Percentiles rank a stretch among this genome's conserved stretches.
phyloP scores from a whole-genome alignment of 2,888 invertebrate species.

The Onchidella celtica region DNA sequence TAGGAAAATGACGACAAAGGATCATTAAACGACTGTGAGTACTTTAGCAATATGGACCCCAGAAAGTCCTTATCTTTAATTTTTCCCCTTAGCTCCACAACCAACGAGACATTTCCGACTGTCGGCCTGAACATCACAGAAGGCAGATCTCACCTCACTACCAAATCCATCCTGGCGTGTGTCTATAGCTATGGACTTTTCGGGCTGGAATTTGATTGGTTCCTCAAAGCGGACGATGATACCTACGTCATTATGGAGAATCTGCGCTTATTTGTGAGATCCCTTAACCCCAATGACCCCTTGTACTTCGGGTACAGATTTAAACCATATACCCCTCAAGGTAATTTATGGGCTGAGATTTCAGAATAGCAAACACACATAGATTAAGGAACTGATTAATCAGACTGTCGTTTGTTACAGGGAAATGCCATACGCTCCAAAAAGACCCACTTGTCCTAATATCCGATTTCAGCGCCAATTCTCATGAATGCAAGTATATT shows the following conservation, averaged over 20 bases:
- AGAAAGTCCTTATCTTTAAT: too few relatives aligned
- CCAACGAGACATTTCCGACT: not conserved
- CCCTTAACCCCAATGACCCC: not conserved
- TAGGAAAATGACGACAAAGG: too few relatives aligned
- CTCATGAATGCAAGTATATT: too few relatives aligned
- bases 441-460: too few relatives aligned
- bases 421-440: too few relatives aligned
- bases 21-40: too few relatives aligned
- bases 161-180: not conserved
- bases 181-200: not conserved
- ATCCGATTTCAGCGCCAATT: too few relatives aligned
- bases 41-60: too few relatives aligned
- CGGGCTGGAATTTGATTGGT: not conserved
- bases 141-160: not conserved
- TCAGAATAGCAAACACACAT: too few relatives aligned
- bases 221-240: not conserved
- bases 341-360: too few relatives aligned
- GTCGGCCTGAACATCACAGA: not conserved
- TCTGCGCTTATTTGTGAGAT: not conserved
- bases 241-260: not conserved
- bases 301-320: not conserved
- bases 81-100: not conserved
- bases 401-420: too few relatives aligned
- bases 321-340: not conserved
- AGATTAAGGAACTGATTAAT: too few relatives aligned